Percentiles rank a stretch among this genome's conserved stretches.
Evolutionary conservation across 2,113 vertebrate genomes (phyloP).

Genomic region (Hippocampus comes): DNA sequence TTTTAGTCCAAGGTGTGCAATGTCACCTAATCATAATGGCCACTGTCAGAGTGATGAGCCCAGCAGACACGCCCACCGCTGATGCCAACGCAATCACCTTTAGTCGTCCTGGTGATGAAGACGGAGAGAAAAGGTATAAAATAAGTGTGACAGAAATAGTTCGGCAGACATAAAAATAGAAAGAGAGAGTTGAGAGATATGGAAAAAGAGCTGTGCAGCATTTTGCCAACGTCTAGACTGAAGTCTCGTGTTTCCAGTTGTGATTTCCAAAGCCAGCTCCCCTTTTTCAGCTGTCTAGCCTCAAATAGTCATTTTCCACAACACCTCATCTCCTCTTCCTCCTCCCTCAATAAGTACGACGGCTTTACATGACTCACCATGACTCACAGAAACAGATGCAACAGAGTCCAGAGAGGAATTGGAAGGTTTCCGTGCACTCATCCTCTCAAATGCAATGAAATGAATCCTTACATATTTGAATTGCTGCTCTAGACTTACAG

Average conservation of each 20-base stretch:
- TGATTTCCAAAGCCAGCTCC: conserved; percentile 53
- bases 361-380: conserved; percentile 61
- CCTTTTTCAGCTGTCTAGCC: conserved; percentile 63
- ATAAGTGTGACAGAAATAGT: conserved; percentile 16
- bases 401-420: conserved; percentile 22
- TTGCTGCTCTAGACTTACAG: not conserved
- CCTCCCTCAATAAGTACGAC: conserved; percentile 37
- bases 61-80: conserved; percentile 73
- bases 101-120: conserved; percentile 60
- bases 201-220: conserved; percentile 37
- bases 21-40: conserved; percentile 76
- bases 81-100: conserved; percentile 75
- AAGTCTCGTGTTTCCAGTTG: conserved; percentile 59
- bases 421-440: conserved; percentile 36
- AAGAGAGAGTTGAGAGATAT: conserved; percentile 25
- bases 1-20: not conserved
- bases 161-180: conserved; percentile 37
- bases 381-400: conserved; percentile 58
- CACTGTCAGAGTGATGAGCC: conserved; percentile 75
- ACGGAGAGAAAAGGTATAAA: conserved; percentile 3
- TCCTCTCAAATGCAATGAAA: conserved; percentile 24
- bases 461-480: not conserved
- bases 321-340: conserved; percentile 61
- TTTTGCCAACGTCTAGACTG: conserved; percentile 49
- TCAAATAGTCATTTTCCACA: conserved; percentile 66